Evolutionary conservation across 2,888 invertebrate species (phyloP), one percentile per base, ranked within the genome.

Genomic region (Amphipoea oculea): DNA sequence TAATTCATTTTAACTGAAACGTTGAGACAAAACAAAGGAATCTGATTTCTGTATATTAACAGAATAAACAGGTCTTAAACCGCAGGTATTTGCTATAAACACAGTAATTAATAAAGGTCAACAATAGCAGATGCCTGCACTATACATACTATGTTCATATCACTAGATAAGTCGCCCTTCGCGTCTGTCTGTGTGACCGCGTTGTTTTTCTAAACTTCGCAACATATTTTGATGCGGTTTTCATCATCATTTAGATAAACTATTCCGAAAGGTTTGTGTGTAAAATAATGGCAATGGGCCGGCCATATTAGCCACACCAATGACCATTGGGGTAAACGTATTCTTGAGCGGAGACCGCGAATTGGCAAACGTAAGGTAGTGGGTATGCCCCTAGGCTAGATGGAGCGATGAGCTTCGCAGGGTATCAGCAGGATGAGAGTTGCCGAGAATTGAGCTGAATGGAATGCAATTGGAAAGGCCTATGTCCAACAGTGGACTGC

Each of bases 41-140:
- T n/a, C 23, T 57, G 57, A 70, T 73, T 73, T 71, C 17, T 4
- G 3, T 73, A 45, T 73, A 48, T 48, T 12, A 48, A 48, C 12
- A 48, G 48, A 48, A 48, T 48, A 48, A 48, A 48, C 45, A 45
- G 45, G 45, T 45, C 11, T 45, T 11, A 45, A 45, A 11, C 11
- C 3, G 45, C 7, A 45, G 45, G 45, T 45, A 45, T 45, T 60
- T 51, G 66, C 11, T 42, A 67, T 20, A 62, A 23, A 83, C 36
- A 82, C 23, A 4, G 60, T 65, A 63, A 83, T 83, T 51, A 81
- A 40, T n/a, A 69, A 75, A 69, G 29, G 36, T 80, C 62, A 80
- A 70, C 54, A 79, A n/a, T n/a, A 57, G 9, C 57, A 23, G 9
- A 3, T 57, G 23, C 23, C 23, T 23, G 54, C 54, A 57, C 23